Evolutionary conservation across 2,113 vertebrate genomes (phyloP).

Genomic region (Passer domesticus): DNA sequence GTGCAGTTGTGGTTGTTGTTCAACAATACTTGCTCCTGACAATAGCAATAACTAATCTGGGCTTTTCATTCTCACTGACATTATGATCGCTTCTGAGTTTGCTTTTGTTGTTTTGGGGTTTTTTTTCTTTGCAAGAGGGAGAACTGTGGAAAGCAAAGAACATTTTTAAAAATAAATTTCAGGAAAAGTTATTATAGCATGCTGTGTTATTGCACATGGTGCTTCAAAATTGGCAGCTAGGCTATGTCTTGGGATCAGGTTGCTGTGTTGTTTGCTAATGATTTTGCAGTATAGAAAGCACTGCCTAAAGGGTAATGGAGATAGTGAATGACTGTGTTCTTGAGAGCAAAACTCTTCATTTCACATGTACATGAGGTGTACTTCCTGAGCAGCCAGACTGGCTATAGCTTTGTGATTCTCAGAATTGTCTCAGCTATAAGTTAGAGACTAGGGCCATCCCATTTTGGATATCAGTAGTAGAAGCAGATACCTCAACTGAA

Average conservation of each 20-base stretch:
- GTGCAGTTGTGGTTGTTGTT: neutral
- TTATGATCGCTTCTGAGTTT: neutral
- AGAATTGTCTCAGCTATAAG: neutral
- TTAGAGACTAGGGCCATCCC: neutral
- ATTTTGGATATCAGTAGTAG: neutral
- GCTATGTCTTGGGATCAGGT: neutral
- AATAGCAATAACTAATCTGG: conserved; percentile 5
- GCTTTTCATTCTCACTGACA: neutral
- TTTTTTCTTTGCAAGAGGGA: neutral
- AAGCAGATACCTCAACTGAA: neutral
- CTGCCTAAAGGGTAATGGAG: conserved; percentile 18
- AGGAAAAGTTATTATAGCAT: neutral
- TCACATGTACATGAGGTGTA: neutral
- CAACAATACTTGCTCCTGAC: conserved; percentile 10
- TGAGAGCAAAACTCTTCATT: neutral
- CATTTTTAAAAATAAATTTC: conserved; percentile 18
- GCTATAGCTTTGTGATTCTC: neutral
- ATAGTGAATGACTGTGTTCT: neutral
- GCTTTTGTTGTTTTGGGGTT: neutral
- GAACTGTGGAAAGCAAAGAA: neutral
- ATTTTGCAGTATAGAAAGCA: neutral
- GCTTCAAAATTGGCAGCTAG: conserved; percentile 10
- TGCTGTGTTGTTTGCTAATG: neutral
- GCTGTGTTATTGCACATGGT: neutral
- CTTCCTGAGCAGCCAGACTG: neutral